Percentiles rank a stretch among this genome's conserved stretches.
Evolutionary conservation across 2,797 vertebrate genomes (phyloP).

Genomic region (Neomorphus geoffroyi): DNA sequence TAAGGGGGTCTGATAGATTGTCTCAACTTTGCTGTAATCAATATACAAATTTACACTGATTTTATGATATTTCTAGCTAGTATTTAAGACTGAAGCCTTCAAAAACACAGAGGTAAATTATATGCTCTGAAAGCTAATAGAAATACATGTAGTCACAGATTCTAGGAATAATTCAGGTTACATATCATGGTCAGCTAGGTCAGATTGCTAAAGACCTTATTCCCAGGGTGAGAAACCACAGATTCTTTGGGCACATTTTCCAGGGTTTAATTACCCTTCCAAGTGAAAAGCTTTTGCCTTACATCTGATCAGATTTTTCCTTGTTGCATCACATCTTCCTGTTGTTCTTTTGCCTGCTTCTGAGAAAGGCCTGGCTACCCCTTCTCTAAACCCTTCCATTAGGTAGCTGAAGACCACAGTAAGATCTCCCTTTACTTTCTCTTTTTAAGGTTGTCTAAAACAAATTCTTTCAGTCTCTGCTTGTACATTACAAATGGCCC

Average conservation of each 20-base stretch:
- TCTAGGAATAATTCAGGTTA: neutral
- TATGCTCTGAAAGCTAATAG: neutral
- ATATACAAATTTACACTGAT: neutral
- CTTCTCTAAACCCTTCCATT: neutral
- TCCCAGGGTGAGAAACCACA: neutral
- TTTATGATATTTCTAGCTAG: neutral
- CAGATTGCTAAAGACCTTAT: neutral
- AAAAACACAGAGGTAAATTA: neutral
- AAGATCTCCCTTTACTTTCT: neutral
- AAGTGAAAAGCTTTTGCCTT: neutral
- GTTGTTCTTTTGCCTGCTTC: neutral
- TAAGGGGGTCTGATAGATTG: neutral
- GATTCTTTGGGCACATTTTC: neutral
- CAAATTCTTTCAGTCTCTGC: fast-evolving
- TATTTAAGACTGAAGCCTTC: neutral
- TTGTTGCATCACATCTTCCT: fast-evolving
- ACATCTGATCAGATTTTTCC: neutral
- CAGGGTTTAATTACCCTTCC: neutral
- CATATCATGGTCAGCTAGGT: neutral
- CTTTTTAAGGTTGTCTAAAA: neutral
- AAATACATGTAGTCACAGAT: neutral
- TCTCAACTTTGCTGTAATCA: neutral
- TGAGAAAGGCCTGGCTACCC: neutral
- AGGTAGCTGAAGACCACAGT: neutral
- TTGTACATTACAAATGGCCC: neutral